These are phyloP conservation scores for Drosophila eohydei DNA, from an alignment of 2,888 invertebrate species.

Conservation along the genomic window DNA sequence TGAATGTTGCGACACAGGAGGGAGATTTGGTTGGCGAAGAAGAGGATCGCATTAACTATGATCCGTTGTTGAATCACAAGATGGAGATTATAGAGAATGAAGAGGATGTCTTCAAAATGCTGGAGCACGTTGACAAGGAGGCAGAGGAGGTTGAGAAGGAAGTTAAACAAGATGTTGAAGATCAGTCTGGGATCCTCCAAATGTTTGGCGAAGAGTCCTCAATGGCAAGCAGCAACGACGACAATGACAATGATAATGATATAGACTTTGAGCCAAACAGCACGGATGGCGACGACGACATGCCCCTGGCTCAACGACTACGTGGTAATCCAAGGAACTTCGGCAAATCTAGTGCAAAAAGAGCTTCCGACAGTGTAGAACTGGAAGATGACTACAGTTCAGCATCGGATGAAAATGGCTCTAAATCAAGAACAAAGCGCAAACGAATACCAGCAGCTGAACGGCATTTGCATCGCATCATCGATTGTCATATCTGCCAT, in stretches of 20 bases:
- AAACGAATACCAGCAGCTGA: slow-evolving; percentile 69
- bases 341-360: slow-evolving; percentile 5
- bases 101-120: slow-evolving; percentile 82
- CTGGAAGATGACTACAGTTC: slow-evolving; percentile 49
- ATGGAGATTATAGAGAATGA: slow-evolving; percentile 82
- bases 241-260: slow-evolving; percentile 56
- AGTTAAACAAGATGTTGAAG: slow-evolving; percentile 52
- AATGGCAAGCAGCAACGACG: slow-evolving; percentile 59
- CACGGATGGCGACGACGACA: slow-evolving; percentile 76
- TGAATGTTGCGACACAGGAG: slow-evolving; percentile 59
- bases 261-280: slow-evolving; percentile 69
- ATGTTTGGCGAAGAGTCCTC: slow-evolving; percentile 55
- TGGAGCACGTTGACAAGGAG: slow-evolving; percentile 81
- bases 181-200: slow-evolving; percentile 21
- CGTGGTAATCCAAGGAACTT: slow-evolving; percentile 19
- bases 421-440: slow-evolving; percentile 59
- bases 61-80: slow-evolving; percentile 79
- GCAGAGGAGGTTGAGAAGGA: slow-evolving; percentile 64
- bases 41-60: slow-evolving; percentile 79
- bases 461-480: slow-evolving; percentile 74
- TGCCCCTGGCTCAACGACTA: slow-evolving; percentile 75
- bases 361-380: slow-evolving; percentile 31
- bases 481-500: slow-evolving; percentile 82
- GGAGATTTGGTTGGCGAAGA: slow-evolving; percentile 66
- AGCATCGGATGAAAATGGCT: slow-evolving; percentile 41